phyloP scores from a whole-genome alignment of 2,888 invertebrate genomes.

The Noctua fimbriata region DNA sequence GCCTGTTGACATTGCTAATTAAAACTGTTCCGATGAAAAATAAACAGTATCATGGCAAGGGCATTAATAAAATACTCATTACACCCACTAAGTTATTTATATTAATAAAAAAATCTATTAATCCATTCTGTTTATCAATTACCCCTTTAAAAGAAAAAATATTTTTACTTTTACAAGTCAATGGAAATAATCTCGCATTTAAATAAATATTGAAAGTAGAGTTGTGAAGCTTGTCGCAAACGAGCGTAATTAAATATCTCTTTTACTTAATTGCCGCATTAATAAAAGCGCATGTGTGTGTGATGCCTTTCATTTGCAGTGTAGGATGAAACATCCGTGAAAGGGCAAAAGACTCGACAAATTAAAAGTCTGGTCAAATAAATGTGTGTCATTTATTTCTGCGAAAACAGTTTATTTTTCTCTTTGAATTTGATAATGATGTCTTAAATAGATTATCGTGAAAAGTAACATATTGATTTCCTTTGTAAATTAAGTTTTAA shows the following conservation, averaged over 20 bases:
- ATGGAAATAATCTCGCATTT: neutral
- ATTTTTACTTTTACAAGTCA: neutral
- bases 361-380: conserved; percentile 30
- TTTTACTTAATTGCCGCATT: conserved; percentile 51
- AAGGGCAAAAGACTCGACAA: conserved; percentile 14
- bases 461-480: neutral
- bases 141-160: neutral
- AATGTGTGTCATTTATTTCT: conserved; percentile 18
- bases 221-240: conserved; percentile 34
- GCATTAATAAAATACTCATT: neutral
- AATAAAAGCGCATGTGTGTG: conserved; percentile 48
- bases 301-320: conserved; percentile 49
- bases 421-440: conserved; percentile 1
- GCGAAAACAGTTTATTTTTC: neutral
- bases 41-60: neutral
- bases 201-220: conserved; percentile 28
- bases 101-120: neutral
- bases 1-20: neutral
- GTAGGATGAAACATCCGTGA: conserved; percentile 23
- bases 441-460: neutral
- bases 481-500: neutral
- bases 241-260: conserved; percentile 56
- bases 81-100: neutral
- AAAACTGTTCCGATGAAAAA: neutral
- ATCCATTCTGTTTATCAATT: neutral